Base-by-base conservation (phyloP, 2,888 invertebrate genomes). In the Drosophila nr. perissopoda region DNA sequence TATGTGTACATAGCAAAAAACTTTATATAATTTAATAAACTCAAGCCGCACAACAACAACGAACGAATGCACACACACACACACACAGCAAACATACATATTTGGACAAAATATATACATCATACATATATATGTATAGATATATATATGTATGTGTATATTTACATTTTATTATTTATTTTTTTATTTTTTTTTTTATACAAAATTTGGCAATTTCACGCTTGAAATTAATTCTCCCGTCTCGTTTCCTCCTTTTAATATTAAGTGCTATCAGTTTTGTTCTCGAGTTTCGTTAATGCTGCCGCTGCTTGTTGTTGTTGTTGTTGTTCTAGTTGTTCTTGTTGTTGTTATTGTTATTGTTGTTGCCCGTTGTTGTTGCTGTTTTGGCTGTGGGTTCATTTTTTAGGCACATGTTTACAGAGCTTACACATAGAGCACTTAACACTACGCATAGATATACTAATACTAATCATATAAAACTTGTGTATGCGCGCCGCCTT, bases 351-450 rank as follows among this genome's bases (percentile, higher is more conserved):
- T 60, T 73, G 54, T 58, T 46, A 46, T 46, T 62, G 33, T 51
- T 60, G 52, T 48, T 56, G 56, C 49, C 58, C 64, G 36, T 56
- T 75, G 80, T 29, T 58, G 56, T 49, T 60, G 60, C 54, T 72
- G 69, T 56, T 59, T 72, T 72, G 73, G 68, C 83, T 74, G 79
- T 73, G 70, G 58, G 75, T 72, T 78, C 56, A 81, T 79, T 57
- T 68, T 88, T 89, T 88, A 91, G 83, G 88, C 92, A 91, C 91
- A 89, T 89, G 88, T 88, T 90, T 89, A 83, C 83, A 81, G 81
- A 90, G 79, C 88, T 88, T 90, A 88, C 67, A 90, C 81, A 76
- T 86, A 73, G 67, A 88, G 59, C 74, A 78, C 76, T 81, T 89
- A 87, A 73, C 21, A 7, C 82, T 87, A 76, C 10, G 64, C 81